phyloP scores from a whole-genome alignment of 1,140 invertebrate genomes.

The Anthonomus grandis region DNA sequence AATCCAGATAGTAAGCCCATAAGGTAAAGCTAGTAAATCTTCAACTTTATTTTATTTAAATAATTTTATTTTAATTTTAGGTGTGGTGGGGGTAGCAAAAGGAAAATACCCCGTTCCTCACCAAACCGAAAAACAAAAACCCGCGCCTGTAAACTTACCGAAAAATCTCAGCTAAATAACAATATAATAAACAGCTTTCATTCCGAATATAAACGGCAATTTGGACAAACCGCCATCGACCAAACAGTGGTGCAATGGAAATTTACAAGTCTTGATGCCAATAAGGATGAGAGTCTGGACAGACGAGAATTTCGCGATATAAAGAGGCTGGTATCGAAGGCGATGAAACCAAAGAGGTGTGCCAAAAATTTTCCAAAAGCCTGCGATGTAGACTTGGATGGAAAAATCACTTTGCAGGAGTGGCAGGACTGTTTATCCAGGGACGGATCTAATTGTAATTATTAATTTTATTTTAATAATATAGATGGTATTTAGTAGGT shows the following conservation, averaged over 20 bases:
- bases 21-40: constrained; percentile 7
- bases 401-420: constrained; percentile 64
- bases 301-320: constrained; percentile 78
- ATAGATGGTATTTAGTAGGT: no score
- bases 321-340: constrained; percentile 75
- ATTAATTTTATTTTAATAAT: no score
- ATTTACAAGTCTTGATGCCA: constrained; percentile 74
- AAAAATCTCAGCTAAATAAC: constrained; percentile 74
- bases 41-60: not conserved
- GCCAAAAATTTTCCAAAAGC: constrained; percentile 81
- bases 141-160: constrained; percentile 63
- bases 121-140: constrained; percentile 27
- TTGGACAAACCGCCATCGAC: constrained; percentile 34
- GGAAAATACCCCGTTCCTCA: constrained; percentile 29
- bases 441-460: constrained; percentile 55
- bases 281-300: constrained; percentile 69
- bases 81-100: constrained; percentile 37
- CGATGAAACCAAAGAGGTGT: constrained; percentile 83
- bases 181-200: constrained; percentile 80
- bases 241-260: constrained; percentile 79
- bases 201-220: constrained; percentile 61
- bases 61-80: constrained; percentile 54
- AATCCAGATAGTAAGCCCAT: constrained; percentile 60
- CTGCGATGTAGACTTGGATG: constrained; percentile 79
- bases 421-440: constrained; percentile 79